Conservation (phyloP, 2,888 invertebrate genomes). For the Eulithis testata region DNA sequence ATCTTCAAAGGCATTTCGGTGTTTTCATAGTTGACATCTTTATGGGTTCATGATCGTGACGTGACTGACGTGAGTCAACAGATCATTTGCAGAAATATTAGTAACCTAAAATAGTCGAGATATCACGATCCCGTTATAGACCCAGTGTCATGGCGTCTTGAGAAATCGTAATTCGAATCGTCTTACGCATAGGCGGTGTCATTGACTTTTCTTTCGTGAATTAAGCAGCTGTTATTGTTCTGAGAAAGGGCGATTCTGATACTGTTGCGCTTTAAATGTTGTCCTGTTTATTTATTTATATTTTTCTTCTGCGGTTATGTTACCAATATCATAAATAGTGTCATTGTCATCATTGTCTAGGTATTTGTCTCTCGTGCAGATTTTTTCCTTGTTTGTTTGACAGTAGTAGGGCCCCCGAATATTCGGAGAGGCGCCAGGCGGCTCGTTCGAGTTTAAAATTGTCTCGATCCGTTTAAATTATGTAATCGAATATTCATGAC, state of each 20-base stretch:
- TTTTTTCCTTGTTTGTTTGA: conserved; percentile 12
- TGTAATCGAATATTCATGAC: conserved; percentile 74
- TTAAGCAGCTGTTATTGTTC: conserved; percentile 34
- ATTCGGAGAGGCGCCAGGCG: conserved; percentile 61
- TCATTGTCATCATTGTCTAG: not conserved
- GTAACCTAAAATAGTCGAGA: conserved; percentile 19
- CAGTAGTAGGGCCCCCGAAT: conserved; percentile 48
- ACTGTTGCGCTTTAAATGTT: conserved; percentile 6
- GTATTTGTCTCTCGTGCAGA: not conserved
- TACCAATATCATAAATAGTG: not conserved
- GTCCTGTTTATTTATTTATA: not conserved
- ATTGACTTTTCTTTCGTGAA: conserved; percentile 36
- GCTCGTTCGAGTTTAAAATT: conserved; percentile 51
- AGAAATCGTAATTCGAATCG: conserved; percentile 39
- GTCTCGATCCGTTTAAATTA: conserved; percentile 66
- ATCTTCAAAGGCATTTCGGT: too few relatives aligned
- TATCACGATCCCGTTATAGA: conserved; percentile 40
- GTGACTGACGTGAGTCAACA: too few relatives aligned
- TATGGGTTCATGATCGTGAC: not conserved
- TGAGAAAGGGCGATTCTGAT: conserved; percentile 18
- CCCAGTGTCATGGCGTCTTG: conserved; percentile 41
- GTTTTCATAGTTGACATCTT: too few relatives aligned
- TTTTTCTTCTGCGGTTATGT: conserved; percentile 2
- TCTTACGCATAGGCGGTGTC: conserved; percentile 41
- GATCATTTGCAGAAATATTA: conserved; percentile 12